Conservation (phyloP, 2,113 vertebrate species). For the Coreoperca whiteheadi region DNA sequence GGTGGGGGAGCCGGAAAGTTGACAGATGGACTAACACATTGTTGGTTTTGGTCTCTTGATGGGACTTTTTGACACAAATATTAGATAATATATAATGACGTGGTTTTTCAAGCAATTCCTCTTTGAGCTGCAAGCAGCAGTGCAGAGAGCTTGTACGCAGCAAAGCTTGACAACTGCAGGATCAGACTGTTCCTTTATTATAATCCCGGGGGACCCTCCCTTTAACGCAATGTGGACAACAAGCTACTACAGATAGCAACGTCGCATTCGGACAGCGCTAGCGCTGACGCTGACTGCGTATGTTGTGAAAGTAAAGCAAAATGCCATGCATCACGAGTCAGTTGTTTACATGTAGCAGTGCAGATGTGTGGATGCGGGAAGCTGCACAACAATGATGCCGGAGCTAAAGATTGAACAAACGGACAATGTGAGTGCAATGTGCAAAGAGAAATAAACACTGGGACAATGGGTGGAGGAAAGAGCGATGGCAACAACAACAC, state of each 20-base stretch:
- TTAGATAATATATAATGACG: not conserved
- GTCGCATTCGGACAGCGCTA: conserved; percentile 7
- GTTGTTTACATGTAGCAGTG: conserved; percentile 55
- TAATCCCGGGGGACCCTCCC: conserved; percentile 64
- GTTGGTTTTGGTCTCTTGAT: conserved; percentile 27
- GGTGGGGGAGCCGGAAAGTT: not conserved
- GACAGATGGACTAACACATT: not conserved
- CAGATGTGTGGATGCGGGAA: conserved; percentile 63
- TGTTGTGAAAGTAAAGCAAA: conserved; percentile 68
- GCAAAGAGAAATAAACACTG: conserved; percentile 65
- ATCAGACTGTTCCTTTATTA: not conserved
- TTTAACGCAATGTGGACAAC: conserved; percentile 65
- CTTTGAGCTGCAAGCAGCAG: not conserved
- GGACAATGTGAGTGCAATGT: conserved; percentile 61
- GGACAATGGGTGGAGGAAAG: conserved; percentile 65
- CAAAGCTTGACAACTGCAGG: not conserved
- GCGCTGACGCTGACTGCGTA: conserved; percentile 43
- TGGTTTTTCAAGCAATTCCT: not conserved
- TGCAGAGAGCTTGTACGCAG: not conserved
- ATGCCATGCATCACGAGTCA: conserved; percentile 76
- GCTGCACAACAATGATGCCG: conserved; percentile 44
- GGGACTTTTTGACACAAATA: conserved; percentile 14
- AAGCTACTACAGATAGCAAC: conserved; percentile 25
- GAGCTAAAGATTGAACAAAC: conserved; percentile 54
- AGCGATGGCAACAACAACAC: conserved; percentile 55